A percentile compares a stretch with the other conserved stretches of the same genome.
phyloP scores from a whole-genome alignment of 1,140 invertebrate species.

The Trichonephila inaurata region DNA sequence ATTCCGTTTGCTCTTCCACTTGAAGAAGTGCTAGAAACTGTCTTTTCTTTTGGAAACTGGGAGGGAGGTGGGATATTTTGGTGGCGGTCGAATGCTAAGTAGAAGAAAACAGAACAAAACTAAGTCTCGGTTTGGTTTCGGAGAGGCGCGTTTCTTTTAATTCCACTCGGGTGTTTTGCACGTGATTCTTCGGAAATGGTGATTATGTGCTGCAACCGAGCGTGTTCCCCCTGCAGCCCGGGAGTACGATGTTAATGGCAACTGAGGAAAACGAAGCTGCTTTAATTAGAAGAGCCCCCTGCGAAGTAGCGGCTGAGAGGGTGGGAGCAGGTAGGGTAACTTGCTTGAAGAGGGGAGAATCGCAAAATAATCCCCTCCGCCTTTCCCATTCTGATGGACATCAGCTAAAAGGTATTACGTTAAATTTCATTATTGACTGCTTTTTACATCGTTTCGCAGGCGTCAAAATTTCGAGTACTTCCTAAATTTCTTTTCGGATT shows the following conservation, averaged over 20 bases:
- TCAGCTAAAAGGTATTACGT: constrained; percentile 17
- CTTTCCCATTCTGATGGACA: constrained; percentile 6
- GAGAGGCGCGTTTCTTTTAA: constrained; percentile 53
- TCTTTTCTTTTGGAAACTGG: background rate
- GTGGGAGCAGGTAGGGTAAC: background rate
- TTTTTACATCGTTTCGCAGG: background rate
- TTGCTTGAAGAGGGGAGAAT: background rate
- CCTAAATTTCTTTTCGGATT: background rate
- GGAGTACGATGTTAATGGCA: constrained; percentile 54
- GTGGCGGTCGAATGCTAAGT: constrained; percentile 52
- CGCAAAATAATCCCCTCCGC: constrained; percentile 24
- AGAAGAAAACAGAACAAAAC: constrained; percentile 46
- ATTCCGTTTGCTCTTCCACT: constrained; percentile 55
- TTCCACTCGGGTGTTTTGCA: constrained; percentile 49
- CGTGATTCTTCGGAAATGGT: constrained; percentile 60
- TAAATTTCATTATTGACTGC: constrained; percentile 31
- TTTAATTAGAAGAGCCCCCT: constrained; percentile 61
- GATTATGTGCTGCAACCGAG: constrained; percentile 65
- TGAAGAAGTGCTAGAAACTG: background rate
- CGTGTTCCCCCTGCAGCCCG: constrained; percentile 21
- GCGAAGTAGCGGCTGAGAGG: background rate
- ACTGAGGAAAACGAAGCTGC: constrained; percentile 56
- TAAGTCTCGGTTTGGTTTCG: constrained; percentile 34
- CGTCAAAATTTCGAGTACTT: background rate
- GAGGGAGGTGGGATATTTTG: constrained; percentile 16